Percentiles rank a stretch among this genome's conserved stretches.
These are phyloP conservation scores for Platysteira castanea DNA, from an alignment of 2,113 vertebrate species.

Conservation along the genomic window DNA sequence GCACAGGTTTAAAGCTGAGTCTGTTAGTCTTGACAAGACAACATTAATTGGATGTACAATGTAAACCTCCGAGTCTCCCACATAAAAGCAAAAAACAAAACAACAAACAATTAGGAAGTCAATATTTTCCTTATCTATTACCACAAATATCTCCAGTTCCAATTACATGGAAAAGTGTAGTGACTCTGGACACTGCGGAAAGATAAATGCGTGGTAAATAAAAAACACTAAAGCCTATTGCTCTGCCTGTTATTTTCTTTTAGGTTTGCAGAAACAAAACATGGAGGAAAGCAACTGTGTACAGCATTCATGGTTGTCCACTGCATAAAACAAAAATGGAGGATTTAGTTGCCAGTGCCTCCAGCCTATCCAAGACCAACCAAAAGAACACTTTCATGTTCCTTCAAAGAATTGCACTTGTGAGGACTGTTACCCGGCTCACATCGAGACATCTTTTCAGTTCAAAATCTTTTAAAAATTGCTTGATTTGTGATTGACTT, in stretches of 20 bases:
- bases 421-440: background rate
- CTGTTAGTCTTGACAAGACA: background rate
- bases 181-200: accelerated
- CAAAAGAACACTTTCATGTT: background rate
- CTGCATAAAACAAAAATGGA: background rate
- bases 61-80: background rate
- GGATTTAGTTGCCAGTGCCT: background rate
- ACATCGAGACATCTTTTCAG: background rate
- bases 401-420: background rate
- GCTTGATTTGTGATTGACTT: background rate
- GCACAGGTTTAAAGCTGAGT: background rate
- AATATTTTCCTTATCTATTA: background rate
- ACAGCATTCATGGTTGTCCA: background rate
- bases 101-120: background rate
- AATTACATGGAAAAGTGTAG: background rate
- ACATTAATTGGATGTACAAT: background rate
- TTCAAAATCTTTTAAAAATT: background rate
- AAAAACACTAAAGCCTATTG: background rate
- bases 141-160: background rate
- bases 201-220: background rate
- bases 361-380: background rate
- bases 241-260: background rate
- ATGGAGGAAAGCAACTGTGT: background rate
- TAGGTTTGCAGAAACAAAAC: background rate
- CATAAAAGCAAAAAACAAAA: background rate